A percentile compares a stretch with the other conserved stretches of the same genome.
phyloP scores from a whole-genome alignment of 2,797 vertebrate species.

The Streptopelia turtur region DNA sequence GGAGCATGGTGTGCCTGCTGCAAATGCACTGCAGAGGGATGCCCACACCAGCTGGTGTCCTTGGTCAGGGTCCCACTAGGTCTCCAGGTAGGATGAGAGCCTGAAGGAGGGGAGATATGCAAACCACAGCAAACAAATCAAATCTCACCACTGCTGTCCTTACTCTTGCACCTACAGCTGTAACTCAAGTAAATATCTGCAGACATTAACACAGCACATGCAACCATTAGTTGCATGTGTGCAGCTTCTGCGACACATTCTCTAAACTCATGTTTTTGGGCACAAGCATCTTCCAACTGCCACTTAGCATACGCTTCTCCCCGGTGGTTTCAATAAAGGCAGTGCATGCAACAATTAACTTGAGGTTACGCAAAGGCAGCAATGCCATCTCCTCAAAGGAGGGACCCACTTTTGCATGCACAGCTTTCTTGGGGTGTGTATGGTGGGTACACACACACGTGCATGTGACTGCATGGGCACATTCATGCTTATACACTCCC shows the following conservation, averaged over 20 bases:
- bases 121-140: background rate
- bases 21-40: background rate
- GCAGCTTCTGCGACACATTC: background rate
- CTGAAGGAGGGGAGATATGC: background rate
- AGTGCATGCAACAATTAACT: background rate
- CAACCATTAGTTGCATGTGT: background rate
- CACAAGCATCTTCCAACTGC: background rate
- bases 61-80: background rate
- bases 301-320: background rate
- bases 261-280: background rate
- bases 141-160: background rate
- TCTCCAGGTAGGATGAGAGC: background rate
- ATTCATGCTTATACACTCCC: background rate
- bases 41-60: too few species aligned
- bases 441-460: rapidly evolving
- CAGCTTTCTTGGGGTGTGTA: rapidly evolving
- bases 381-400: background rate
- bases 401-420: background rate
- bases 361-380: background rate
- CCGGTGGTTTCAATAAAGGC: background rate
- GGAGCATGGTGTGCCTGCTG: rapidly evolving
- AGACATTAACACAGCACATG: background rate
- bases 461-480: rapidly evolving
- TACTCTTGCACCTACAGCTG: background rate
- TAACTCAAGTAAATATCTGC: background rate